Evolutionary conservation across 2,797 vertebrate genomes (phyloP).

Genomic region (Cossypha caffra): DNA sequence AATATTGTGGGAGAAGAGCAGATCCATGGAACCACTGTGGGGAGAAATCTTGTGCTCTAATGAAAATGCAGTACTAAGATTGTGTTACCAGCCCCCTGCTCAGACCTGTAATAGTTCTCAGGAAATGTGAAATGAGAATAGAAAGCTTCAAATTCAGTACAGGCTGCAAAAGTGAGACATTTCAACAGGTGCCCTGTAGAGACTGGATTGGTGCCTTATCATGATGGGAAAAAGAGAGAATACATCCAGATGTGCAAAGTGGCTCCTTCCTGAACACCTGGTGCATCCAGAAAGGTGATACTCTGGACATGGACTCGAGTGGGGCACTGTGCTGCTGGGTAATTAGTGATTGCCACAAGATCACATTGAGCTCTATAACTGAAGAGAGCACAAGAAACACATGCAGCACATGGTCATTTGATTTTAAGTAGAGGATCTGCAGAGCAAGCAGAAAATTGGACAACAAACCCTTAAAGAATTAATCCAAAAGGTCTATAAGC

Average conservation of each 20-base stretch:
- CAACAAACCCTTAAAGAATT: background rate
- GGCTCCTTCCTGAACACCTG: background rate
- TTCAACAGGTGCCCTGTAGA: background rate
- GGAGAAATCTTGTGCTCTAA: background rate
- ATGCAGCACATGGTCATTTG: background rate
- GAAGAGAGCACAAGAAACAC: background rate
- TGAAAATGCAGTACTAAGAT: background rate
- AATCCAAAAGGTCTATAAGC: background rate
- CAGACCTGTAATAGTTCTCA: background rate
- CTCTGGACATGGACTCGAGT: background rate
- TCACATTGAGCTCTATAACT: background rate
- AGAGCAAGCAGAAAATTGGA: background rate
- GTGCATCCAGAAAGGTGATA: background rate
- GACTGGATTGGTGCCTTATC: background rate
- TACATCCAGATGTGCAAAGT: background rate
- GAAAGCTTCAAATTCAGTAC: conserved; percentile 29
- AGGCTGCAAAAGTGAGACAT: background rate
- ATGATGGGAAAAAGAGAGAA: background rate
- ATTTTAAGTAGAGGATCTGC: background rate
- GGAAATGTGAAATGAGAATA: conserved; percentile 5
- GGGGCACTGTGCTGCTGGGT: background rate
- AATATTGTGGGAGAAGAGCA: background rate
- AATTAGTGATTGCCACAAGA: background rate
- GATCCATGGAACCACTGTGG: background rate
- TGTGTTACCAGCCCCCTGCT: background rate